Conservation (phyloP, 2,888 invertebrate species). For the Platycheirus albimanus region DNA sequence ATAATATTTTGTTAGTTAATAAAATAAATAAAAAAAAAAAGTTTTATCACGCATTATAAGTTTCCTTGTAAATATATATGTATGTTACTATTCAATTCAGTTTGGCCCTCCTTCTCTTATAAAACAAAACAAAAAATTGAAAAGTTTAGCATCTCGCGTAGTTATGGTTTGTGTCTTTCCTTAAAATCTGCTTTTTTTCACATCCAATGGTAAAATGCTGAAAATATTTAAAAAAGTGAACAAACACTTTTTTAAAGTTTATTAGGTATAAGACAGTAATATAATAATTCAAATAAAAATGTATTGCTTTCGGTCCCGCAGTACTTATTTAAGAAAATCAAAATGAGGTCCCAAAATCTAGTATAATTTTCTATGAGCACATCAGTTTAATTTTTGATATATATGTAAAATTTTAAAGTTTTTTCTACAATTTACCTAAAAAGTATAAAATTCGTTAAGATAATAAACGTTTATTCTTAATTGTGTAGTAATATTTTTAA, state of each 20-base stretch:
- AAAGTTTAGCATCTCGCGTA: too few relatives aligned
- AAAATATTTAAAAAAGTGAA: not conserved
- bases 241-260: conserved; percentile 23
- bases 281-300: too few relatives aligned
- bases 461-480: conserved; percentile 43
- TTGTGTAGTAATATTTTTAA: conserved; percentile 33
- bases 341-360: conserved; percentile 54
- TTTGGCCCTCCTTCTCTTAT: too few relatives aligned
- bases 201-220: too few relatives aligned
- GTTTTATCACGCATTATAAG: too few relatives aligned
- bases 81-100: too few relatives aligned
- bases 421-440: conserved; percentile 59
- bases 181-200: too few relatives aligned
- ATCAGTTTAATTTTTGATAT: conserved; percentile 33
- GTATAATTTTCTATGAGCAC: conserved; percentile 39
- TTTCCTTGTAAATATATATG: too few relatives aligned
- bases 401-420: conserved; percentile 29
- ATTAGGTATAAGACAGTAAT: too few relatives aligned
- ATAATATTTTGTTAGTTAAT: too few relatives aligned
- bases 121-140: not conserved
- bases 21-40: too few relatives aligned
- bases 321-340: conserved; percentile 37
- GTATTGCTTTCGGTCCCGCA: conserved; percentile 48
- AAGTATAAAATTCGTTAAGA: conserved; percentile 70
- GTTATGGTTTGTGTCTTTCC: too few relatives aligned